Conservation (phyloP, 2,888 invertebrate species). For the Limnephilus marmoratus region DNA sequence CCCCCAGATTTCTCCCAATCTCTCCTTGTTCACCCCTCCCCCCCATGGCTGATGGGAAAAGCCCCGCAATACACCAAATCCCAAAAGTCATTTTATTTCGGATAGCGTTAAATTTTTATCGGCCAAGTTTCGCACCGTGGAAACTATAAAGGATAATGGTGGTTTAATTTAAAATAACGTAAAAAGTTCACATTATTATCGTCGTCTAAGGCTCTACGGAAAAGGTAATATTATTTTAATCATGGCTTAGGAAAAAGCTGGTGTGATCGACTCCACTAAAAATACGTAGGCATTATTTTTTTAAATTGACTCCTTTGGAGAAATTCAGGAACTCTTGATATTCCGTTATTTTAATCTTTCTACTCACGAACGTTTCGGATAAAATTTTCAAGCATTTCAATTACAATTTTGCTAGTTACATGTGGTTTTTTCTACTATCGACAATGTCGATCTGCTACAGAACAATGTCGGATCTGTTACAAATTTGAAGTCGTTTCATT, state of each 20-base stretch:
- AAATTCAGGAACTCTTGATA: too few relatives aligned
- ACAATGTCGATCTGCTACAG: too few relatives aligned
- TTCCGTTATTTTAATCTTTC: background rate
- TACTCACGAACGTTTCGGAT: background rate
- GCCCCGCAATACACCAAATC: background rate
- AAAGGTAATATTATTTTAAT: constrained; percentile 25
- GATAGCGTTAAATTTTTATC: constrained; percentile 38
- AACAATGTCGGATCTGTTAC: too few relatives aligned
- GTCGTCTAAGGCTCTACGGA: background rate
- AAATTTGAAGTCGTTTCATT: too few relatives aligned
- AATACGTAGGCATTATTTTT: background rate
- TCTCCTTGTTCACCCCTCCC: background rate
- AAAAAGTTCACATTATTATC: constrained; percentile 22
- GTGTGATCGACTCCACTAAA: background rate
- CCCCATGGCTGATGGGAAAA: background rate
- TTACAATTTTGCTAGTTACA: too few relatives aligned
- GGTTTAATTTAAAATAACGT: constrained; percentile 13
- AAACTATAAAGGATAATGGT: constrained; percentile 31
- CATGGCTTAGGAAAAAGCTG: background rate
- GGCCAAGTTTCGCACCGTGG: background rate
- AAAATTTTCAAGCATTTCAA: too few relatives aligned
- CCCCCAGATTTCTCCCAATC: background rate
- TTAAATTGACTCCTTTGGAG: too few relatives aligned
- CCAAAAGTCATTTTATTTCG: constrained; percentile 39
- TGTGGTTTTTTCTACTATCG: too few relatives aligned